Evolutionary conservation across 2,797 vertebrate species (phyloP).

Genomic region (Sebastes hubbsi): DNA sequence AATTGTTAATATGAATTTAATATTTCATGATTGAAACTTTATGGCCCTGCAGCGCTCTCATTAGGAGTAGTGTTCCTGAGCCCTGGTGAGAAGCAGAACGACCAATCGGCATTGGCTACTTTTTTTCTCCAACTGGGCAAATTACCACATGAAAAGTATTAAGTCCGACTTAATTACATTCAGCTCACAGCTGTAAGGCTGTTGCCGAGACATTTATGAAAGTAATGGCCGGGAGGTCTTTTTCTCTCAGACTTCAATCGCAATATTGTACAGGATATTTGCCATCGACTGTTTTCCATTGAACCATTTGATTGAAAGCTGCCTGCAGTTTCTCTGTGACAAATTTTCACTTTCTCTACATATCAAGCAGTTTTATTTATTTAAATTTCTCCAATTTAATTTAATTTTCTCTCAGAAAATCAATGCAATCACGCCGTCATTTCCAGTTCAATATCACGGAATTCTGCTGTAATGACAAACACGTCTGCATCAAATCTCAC

Average conservation of each 20-base stretch:
- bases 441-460: not conserved
- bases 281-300: not conserved
- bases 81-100: constrained; percentile 28
- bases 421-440: not conserved
- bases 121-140: constrained; percentile 56
- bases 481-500: constrained; percentile 2
- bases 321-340: not conserved
- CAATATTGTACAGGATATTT: constrained; percentile 30
- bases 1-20: constrained; percentile 49
- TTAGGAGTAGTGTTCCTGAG: constrained; percentile 33
- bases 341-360: not conserved
- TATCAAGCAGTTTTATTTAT: not conserved
- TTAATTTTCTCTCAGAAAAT: not conserved
- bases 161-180: constrained; percentile 63
- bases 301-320: not conserved
- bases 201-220: constrained; percentile 49
- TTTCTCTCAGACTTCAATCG: not conserved
- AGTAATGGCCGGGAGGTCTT: constrained; percentile 34
- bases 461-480: constrained; percentile 1
- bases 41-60: constrained; percentile 39
- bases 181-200: constrained; percentile 55
- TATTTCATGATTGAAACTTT: constrained; percentile 44
- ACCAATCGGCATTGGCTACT: constrained; percentile 41
- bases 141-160: constrained; percentile 69
- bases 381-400: not conserved